A percentile compares a stretch with the other conserved stretches of the same genome.
phyloP scores from a whole-genome alignment of 2,888 invertebrate genomes.

The Cosmorhoe ocellata region DNA sequence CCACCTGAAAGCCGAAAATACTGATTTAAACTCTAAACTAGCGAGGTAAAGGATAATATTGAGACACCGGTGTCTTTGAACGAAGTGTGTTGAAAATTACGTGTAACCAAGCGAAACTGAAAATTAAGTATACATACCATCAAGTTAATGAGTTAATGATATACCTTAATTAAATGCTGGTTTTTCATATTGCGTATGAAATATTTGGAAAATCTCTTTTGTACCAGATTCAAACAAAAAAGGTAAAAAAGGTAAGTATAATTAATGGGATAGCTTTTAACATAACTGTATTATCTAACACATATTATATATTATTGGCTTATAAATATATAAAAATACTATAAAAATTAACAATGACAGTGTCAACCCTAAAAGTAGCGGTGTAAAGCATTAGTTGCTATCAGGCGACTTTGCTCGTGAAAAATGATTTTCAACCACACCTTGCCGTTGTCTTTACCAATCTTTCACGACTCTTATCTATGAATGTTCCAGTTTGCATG shows the following conservation, averaged over 20 bases:
- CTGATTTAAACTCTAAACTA: slow-evolving; percentile 7
- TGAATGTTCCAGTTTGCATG: slow-evolving; percentile 65
- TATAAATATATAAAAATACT: too few relatives aligned
- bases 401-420: slow-evolving; percentile 72
- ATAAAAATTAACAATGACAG: background rate
- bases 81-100: slow-evolving; percentile 1
- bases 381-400: slow-evolving; percentile 73
- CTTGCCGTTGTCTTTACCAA: slow-evolving; percentile 64
- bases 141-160: too few relatives aligned
- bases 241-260: too few relatives aligned
- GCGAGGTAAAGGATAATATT: background rate
- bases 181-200: too few relatives aligned
- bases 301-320: too few relatives aligned
- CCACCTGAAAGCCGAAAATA: slow-evolving; percentile 15
- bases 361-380: slow-evolving; percentile 33
- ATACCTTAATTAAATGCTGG: too few relatives aligned
- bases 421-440: slow-evolving; percentile 80
- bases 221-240: too few relatives aligned
- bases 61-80: background rate
- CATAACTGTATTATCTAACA: too few relatives aligned
- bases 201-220: too few relatives aligned
- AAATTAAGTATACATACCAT: background rate
- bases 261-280: too few relatives aligned
- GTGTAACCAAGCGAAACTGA: background rate
- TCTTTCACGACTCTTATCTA: slow-evolving; percentile 72